These are phyloP conservation scores for Acanthurus lineatus DNA, from an alignment of 2,797 vertebrate genomes.

Conservation along the genomic window DNA sequence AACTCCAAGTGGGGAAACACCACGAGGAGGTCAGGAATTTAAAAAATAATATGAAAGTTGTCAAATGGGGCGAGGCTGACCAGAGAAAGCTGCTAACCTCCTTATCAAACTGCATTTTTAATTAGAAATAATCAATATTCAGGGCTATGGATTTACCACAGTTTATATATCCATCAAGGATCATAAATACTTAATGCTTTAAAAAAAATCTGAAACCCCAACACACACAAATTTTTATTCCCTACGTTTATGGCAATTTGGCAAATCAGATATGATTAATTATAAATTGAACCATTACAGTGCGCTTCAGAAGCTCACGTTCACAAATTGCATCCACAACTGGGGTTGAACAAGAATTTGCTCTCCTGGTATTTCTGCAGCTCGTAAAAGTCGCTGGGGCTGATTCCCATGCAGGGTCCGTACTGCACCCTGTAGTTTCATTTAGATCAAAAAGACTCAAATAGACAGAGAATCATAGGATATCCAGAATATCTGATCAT, in stretches of 20 bases:
- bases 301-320: constrained; percentile 74
- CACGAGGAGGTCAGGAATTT: constrained; percentile 61
- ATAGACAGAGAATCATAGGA: constrained; percentile 80
- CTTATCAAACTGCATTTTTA: constrained; percentile 92
- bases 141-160: constrained; percentile 85
- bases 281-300: constrained; percentile 87
- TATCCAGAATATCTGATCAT: constrained; percentile 78
- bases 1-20: constrained; percentile 70
- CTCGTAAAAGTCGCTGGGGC: constrained; percentile 60
- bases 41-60: constrained; percentile 55
- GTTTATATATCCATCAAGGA: constrained; percentile 93
- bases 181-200: constrained; percentile 95
- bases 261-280: constrained; percentile 96
- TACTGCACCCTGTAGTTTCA: constrained; percentile 78
- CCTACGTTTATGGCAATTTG: constrained; percentile 93
- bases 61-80: constrained; percentile 66
- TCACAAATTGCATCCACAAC: constrained; percentile 81
- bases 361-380: constrained; percentile 74
- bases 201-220: constrained; percentile 77
- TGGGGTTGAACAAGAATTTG: constrained; percentile 67
- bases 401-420: constrained; percentile 79
- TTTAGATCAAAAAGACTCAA: constrained; percentile 84
- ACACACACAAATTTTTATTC: constrained; percentile 88
- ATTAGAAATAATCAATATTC: constrained; percentile 98
- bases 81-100: constrained; percentile 70